A percentile compares a stretch with the other conserved stretches of the same genome.
Conservation (phyloP, 2,888 invertebrate genomes). For the Sesia apiformis region DNA sequence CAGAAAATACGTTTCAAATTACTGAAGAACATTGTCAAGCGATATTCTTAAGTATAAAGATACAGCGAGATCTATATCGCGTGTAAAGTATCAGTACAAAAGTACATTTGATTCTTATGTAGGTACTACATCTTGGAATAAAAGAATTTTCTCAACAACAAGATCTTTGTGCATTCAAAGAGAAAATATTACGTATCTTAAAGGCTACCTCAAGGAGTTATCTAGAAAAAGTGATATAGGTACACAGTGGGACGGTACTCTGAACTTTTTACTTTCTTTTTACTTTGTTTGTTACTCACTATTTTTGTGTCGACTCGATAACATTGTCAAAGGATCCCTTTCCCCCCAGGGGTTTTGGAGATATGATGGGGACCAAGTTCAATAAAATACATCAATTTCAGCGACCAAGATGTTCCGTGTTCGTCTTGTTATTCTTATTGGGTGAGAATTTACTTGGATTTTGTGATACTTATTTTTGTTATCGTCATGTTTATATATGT, state of each 20-base stretch:
- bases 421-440: background rate
- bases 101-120: too few species aligned
- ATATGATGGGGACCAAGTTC: conserved; percentile 44
- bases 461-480: too few species aligned
- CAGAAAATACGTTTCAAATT: too few species aligned
- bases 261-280: conserved; percentile 24
- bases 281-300: conserved; percentile 35
- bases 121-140: too few species aligned
- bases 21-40: too few species aligned
- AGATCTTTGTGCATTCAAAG: background rate
- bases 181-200: background rate
- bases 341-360: conserved; percentile 30
- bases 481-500: too few species aligned
- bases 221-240: background rate
- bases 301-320: conserved; percentile 40
- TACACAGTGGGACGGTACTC: conserved; percentile 9
- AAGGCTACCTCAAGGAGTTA: background rate
- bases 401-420: background rate
- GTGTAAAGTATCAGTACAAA: too few species aligned
- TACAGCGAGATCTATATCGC: too few species aligned
- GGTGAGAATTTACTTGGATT: too few species aligned
- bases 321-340: conserved; percentile 38
- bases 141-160: background rate
- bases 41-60: too few species aligned
- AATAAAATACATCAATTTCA: conserved; percentile 24